A percentile compares a stretch with the other conserved stretches of the same genome.
Conservation (phyloP, 2,888 invertebrate species). For the Apamea sordens region DNA sequence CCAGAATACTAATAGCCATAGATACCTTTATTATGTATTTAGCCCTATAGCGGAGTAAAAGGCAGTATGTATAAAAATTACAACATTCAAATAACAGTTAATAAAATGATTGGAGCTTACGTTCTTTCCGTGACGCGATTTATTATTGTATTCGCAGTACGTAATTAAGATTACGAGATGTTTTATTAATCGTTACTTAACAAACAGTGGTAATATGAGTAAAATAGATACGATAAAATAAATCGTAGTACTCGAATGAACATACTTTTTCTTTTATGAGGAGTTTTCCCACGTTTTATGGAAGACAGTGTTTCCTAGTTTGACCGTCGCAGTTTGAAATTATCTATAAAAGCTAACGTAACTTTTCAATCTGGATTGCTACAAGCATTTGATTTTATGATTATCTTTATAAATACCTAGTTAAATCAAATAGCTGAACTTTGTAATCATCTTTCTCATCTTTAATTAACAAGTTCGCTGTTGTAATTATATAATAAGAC, state of each 20-base stretch:
- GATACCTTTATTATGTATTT: background rate
- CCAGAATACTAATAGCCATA: background rate
- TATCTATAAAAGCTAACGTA: background rate
- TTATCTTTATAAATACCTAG: background rate
- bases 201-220: background rate
- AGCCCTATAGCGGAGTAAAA: background rate
- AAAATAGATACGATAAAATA: background rate
- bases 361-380: background rate
- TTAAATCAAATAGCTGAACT: background rate
- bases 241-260: background rate
- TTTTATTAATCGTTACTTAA: conserved; percentile 5
- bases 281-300: background rate
- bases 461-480: too few species aligned
- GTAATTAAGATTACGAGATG: conserved; percentile 22
- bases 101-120: background rate
- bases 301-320: conserved; percentile 2
- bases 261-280: background rate
- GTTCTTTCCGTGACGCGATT: background rate
- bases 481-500: background rate
- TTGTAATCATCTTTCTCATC: background rate
- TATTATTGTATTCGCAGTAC: background rate
- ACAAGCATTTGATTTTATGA: background rate
- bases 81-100: background rate
- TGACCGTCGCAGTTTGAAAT: background rate
- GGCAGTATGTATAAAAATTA: background rate